phyloP scores from a whole-genome alignment of 2,113 vertebrate species.

The Clarias macrocephalus region DNA sequence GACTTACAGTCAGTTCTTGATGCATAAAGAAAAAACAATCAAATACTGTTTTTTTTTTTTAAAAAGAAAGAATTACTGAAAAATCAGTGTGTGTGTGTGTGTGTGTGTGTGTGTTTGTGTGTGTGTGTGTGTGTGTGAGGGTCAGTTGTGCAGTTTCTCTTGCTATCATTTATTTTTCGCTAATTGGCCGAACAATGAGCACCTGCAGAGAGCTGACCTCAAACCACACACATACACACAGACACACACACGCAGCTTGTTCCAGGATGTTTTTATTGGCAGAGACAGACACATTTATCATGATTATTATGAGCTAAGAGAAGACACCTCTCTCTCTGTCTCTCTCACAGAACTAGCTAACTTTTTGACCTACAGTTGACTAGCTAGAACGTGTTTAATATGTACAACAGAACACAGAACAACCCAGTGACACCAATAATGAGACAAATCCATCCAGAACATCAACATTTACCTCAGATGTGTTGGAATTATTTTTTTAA shows the following conservation, averaged over 20 bases:
- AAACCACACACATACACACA: neutral
- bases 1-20: too few species aligned
- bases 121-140: neutral
- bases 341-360: neutral
- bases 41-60: too few species aligned
- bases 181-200: neutral
- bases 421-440: neutral
- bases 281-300: neutral
- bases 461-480: neutral
- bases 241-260: neutral
- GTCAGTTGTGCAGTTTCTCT: neutral
- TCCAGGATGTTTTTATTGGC: neutral
- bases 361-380: too few species aligned
- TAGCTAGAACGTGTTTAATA: neutral
- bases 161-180: neutral
- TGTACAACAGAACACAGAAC: neutral
- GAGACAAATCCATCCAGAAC: neutral
- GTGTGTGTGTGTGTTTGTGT: neutral
- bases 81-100: neutral
- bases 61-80: too few species aligned
- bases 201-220: neutral
- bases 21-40: too few species aligned
- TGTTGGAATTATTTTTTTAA: neutral
- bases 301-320: neutral
- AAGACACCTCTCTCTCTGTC: neutral